Base-by-base conservation (phyloP, 2,888 invertebrate genomes). In the Marasmarcha lunaedactyla region DNA sequence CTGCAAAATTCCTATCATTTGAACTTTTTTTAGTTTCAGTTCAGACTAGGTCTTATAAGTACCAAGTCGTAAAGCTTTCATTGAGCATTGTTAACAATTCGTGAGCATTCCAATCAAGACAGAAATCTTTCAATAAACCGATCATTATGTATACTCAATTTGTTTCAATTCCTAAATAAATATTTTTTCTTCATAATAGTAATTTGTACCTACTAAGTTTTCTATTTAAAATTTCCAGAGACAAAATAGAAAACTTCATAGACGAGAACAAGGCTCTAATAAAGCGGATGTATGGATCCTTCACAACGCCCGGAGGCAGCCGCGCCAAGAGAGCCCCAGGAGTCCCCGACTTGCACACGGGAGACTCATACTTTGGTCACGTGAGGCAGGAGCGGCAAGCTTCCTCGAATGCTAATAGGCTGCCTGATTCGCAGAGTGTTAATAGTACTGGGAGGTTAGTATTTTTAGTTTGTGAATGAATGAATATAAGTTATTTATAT, bases 251-350 rank as follows among this genome's bases (percentile, higher is more conserved):
- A 68, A 86, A 88, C 47, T 96, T 95, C 77, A 96, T 96, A 59
- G 95, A 96, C 61, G 95, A 96, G 69, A 96, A 96, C 70, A 96
- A 96, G 71, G 95, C 95, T 40, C 69, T 96, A 50, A 95, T 95
- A 88, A 91, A 93, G 62, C 86, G 95, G 44, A 96, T 96, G 96
- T 95, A 95, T 64, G 96, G 96, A 0, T 94, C 95, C 53, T 95
- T 95, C 62, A 81, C 87, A 6, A 85, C 86, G 27, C 84, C 85
- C 5, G 70, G 68, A 2, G 73, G 81, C 37, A 65, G 63, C 49
- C 55, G 83, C 11, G 74, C 77, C 43, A 60, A 81, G 33, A 55
- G 83, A 12, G 70, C 84, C 6, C 79, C 83, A 0, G 79, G 79
- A 1, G 87, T 86, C 0, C 89, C 89, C 0, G 88, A 89, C 47